Conservation (phyloP, 2,113 vertebrate genomes). For the Myodes glareolus region DNA sequence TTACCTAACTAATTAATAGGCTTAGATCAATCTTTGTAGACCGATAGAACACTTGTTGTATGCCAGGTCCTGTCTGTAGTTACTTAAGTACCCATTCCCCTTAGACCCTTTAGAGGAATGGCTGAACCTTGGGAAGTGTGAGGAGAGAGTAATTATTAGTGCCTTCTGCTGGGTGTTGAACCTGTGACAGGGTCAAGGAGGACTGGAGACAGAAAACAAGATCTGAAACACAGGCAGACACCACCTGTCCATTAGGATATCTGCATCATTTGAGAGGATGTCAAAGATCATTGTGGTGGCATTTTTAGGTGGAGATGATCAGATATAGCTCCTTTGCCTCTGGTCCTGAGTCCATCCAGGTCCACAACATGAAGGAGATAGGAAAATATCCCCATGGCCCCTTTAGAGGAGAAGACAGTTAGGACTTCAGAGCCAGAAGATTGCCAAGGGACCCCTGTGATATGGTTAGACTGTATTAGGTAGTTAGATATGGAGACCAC, state of each 20-base stretch:
- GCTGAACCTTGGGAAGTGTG: neutral
- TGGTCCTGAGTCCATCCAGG: neutral
- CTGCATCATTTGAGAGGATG: neutral
- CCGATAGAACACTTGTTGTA: neutral
- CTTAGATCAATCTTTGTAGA: neutral
- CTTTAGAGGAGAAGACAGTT: neutral
- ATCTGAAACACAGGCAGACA: constrained; percentile 3
- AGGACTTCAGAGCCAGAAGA: neutral
- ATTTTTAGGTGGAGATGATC: neutral
- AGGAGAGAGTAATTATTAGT: neutral
- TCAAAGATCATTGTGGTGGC: neutral
- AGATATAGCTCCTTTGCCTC: neutral
- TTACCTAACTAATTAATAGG: constrained; percentile 38
- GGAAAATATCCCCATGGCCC: neutral
- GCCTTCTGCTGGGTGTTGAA: neutral
- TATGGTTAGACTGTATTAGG: neutral
- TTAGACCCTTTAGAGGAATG: neutral
- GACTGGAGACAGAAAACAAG: neutral
- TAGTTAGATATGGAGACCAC: neutral
- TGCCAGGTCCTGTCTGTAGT: neutral
- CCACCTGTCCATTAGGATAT: neutral
- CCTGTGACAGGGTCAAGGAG: neutral
- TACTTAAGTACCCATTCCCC: neutral
- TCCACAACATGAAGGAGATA: neutral
- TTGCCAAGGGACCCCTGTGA: neutral